phyloP scores from a whole-genome alignment of 2,888 invertebrate genomes.

The Incurvaria masculella region DNA sequence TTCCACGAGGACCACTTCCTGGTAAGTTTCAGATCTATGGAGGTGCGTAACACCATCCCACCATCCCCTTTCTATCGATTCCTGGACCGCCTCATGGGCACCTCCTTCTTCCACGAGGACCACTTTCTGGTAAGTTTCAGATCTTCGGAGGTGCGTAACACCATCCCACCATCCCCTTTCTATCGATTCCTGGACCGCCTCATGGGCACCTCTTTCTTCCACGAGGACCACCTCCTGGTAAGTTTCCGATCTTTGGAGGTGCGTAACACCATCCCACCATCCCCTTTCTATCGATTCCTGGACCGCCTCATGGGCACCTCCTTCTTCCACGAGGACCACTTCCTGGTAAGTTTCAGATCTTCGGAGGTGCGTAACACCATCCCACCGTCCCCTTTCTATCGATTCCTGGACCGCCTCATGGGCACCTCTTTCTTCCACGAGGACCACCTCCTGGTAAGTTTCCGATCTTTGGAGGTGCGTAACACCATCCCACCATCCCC shows the following conservation, averaged over 20 bases:
- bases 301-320: conserved; percentile 83
- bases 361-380: no score
- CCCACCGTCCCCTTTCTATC: no score
- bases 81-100: conserved; percentile 81
- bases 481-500: no score
- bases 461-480: no score
- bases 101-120: conserved; percentile 80
- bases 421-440: conserved; percentile 85
- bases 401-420: conserved; percentile 81
- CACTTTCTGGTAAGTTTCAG: conserved; percentile 79
- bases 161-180: no score
- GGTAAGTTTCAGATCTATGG: no score
- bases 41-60: no score
- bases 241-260: no score
- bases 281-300: conserved; percentile 78
- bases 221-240: conserved; percentile 77
- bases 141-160: no score
- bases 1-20: conserved; percentile 81
- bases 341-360: no score
- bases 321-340: conserved; percentile 81
- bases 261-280: no score
- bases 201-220: conserved; percentile 83
- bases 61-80: no score
- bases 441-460: conserved; percentile 66
- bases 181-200: conserved; percentile 83